Conservation (phyloP, 2,113 vertebrate genomes). For the Lycaon pictus region DNA sequence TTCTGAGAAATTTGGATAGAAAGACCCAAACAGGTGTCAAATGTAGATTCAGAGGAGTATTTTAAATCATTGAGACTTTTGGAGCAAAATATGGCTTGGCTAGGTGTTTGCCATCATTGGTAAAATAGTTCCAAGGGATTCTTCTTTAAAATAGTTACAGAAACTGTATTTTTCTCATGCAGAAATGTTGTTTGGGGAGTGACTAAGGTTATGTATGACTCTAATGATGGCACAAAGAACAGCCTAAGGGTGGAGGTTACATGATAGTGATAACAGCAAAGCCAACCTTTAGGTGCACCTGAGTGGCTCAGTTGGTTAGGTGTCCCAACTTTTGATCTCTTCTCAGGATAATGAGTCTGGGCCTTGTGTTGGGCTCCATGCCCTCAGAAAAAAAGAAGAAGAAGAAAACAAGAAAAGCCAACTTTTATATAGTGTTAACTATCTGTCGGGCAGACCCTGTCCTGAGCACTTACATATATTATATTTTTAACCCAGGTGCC, state of each 20-base stretch:
- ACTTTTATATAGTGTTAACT: neutral
- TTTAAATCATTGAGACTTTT: constrained; percentile 25
- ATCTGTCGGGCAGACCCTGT: neutral
- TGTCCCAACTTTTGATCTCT: neutral
- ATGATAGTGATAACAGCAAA: neutral
- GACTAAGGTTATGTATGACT: neutral
- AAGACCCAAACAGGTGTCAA: constrained; percentile 15
- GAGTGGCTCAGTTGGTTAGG: neutral
- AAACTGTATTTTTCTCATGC: constrained; percentile 59
- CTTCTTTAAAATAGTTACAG: neutral
- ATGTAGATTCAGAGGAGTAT: neutral
- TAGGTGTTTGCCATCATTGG: neutral
- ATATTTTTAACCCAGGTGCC: neutral
- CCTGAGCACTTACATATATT: neutral
- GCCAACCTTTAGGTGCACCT: neutral
- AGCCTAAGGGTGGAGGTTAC: neutral
- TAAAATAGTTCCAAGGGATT: constrained; percentile 29
- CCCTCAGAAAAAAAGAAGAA: too few relatives aligned
- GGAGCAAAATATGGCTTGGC: constrained; percentile 18
- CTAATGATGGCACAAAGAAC: neutral
- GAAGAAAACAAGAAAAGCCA: too few relatives aligned
- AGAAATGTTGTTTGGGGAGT: constrained; percentile 50
- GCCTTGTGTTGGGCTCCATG: too few relatives aligned
- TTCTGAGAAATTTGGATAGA: neutral
- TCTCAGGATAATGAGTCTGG: too few relatives aligned